Evolutionary conservation across 1,140 invertebrate genomes (phyloP).

Genomic region (Heterodera carotae): DNA sequence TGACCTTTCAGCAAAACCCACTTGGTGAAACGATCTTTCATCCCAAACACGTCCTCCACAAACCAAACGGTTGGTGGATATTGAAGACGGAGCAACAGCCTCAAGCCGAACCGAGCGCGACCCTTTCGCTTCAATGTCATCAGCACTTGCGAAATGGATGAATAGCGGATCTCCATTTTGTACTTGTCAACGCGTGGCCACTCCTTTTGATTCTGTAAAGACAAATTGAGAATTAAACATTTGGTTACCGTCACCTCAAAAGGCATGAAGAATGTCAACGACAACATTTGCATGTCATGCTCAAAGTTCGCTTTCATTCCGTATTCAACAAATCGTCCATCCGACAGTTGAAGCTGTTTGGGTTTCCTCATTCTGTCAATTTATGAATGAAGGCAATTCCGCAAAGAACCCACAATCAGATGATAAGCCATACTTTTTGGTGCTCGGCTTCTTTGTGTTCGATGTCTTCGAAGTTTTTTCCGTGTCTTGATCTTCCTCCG

Average conservation of each 20-base stretch:
- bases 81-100: constrained; percentile 10
- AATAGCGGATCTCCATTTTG: constrained; percentile 27
- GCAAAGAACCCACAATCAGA: too few relatives aligned
- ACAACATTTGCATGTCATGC: constrained; percentile 18
- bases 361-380: neutral
- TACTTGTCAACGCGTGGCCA: constrained; percentile 11
- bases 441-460: neutral
- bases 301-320: constrained; percentile 22
- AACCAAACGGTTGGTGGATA: constrained; percentile 23
- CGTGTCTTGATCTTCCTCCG: neutral
- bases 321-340: neutral
- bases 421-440: neutral
- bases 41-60: constrained; percentile 13
- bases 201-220: neutral
- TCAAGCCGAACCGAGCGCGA: neutral
- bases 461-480: neutral
- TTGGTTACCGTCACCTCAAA: neutral
- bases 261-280: constrained; percentile 3
- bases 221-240: neutral
- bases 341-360: neutral
- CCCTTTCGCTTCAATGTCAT: constrained; percentile 16
- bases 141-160: constrained; percentile 27
- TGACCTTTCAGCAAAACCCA: too few relatives aligned
- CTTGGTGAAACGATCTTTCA: constrained; percentile 2
- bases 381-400: too few relatives aligned